Evolutionary conservation across 2,888 invertebrate genomes (phyloP).

Genomic region (Koerneria pararmatus): DNA sequence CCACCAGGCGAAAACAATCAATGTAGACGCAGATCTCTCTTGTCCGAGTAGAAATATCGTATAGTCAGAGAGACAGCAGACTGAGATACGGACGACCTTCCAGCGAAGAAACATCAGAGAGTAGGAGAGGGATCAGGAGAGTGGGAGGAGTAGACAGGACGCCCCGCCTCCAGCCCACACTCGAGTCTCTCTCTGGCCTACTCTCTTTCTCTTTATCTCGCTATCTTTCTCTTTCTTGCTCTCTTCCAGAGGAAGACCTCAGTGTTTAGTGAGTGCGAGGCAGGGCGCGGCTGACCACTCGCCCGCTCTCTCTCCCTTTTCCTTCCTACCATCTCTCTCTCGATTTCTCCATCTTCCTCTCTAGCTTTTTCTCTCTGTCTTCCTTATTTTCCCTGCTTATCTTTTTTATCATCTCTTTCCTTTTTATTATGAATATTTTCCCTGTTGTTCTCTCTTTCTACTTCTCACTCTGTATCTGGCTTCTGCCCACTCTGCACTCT

Average conservation of each 20-base stretch:
- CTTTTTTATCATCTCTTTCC: too few relatives aligned
- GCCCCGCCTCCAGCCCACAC: conserved; percentile 6
- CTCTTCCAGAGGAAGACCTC: too few relatives aligned
- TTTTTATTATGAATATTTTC: too few relatives aligned
- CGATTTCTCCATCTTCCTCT: neutral
- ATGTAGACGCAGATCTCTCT: too few relatives aligned
- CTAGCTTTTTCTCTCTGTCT: neutral
- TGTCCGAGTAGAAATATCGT: neutral
- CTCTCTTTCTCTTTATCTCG: neutral
- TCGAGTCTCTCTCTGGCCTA: conserved; percentile 4
- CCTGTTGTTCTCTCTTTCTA: too few relatives aligned
- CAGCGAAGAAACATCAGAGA: neutral
- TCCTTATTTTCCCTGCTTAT: neutral
- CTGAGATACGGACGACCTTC: too few relatives aligned
- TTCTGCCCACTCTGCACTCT: too few relatives aligned
- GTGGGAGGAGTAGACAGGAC: neutral
- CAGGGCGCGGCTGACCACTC: conserved; percentile 1
- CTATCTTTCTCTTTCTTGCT: neutral
- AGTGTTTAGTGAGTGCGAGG: too few relatives aligned
- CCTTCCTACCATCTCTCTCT: neutral
- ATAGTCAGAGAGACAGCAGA: neutral
- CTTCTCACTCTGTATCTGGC: too few relatives aligned
- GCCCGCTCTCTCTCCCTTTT: neutral
- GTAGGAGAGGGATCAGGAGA: neutral
- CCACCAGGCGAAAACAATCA: too few relatives aligned